Conservation (phyloP, 2,888 invertebrate genomes). For the Nomada ferruginata region DNA sequence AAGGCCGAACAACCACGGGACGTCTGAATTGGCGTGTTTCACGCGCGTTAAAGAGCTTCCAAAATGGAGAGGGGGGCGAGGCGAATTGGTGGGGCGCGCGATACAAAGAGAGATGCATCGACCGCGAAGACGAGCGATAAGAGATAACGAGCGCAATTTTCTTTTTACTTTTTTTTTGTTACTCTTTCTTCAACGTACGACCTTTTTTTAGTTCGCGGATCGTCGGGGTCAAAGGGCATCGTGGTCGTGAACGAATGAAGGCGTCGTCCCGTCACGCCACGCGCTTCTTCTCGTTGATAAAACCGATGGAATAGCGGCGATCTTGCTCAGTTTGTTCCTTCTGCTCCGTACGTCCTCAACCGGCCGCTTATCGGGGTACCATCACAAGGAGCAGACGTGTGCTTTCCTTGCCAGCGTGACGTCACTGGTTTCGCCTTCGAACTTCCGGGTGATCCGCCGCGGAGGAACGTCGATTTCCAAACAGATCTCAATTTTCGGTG, state of each 20-base stretch:
- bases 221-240: slow-evolving; percentile 70
- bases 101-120: slow-evolving; percentile 20
- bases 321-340: slow-evolving; percentile 71
- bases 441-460: not conserved
- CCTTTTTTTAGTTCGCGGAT: not conserved
- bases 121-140: slow-evolving; percentile 39
- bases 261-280: slow-evolving; percentile 73
- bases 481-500: too few relatives aligned
- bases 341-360: slow-evolving; percentile 22
- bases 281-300: slow-evolving; percentile 73
- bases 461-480: not conserved
- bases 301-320: slow-evolving; percentile 74
- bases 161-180: slow-evolving; percentile 18
- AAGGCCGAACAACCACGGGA: too few relatives aligned
- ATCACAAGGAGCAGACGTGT: slow-evolving; percentile 2
- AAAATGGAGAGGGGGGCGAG: not conserved
- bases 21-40: not conserved
- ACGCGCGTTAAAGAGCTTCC: not conserved
- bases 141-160: slow-evolving; percentile 43
- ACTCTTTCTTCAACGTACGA: slow-evolving; percentile 3
- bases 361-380: not conserved
- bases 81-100: not conserved
- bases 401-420: not conserved
- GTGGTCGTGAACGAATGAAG: slow-evolving; percentile 50
- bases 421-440: not conserved